A percentile compares a stretch with the other conserved stretches of the same genome.
phyloP scores from a whole-genome alignment of 92 coral and sea anemone genomes.

The Diadumene lineata region DNA sequence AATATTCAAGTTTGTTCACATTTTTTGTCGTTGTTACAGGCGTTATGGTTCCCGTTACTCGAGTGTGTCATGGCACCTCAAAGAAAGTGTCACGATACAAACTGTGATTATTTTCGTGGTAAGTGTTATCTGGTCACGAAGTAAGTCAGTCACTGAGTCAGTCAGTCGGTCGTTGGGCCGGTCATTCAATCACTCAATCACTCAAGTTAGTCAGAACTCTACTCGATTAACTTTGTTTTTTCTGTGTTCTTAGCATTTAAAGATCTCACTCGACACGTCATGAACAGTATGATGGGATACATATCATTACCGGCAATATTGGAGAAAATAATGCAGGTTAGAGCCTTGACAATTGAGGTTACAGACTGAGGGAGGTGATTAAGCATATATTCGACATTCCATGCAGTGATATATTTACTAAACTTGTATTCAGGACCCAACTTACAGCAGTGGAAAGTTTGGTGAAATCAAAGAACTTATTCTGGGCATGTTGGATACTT shows the following conservation, averaged over 20 bases:
- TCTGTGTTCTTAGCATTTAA: conserved; percentile 66
- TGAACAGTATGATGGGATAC: conserved; percentile 99
- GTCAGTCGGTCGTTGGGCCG: neutral
- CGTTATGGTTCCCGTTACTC: conserved; percentile 92
- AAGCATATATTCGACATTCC: neutral
- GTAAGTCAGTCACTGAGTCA: no score
- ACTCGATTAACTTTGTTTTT: neutral
- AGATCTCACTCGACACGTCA: conserved; percentile 92
- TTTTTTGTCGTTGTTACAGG: conserved; percentile 41
- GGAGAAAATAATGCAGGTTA: conserved; percentile 95
- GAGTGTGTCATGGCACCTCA: conserved; percentile 99
- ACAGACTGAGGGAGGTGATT: no score
- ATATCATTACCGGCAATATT: conserved; percentile 93
- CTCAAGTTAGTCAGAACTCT: no score
- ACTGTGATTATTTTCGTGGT: conserved; percentile 85
- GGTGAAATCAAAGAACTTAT: conserved; percentile 97
- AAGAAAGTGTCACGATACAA: conserved; percentile 79
- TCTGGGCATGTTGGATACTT: conserved; percentile 93
- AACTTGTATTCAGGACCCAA: conserved; percentile 70
- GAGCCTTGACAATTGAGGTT: no score
- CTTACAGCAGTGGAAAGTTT: conserved; percentile 90
- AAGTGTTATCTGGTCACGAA: conserved; percentile 13
- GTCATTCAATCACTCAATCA: neutral
- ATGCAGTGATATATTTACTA: neutral
- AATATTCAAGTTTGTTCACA: neutral